These are phyloP conservation scores for Petrocephalus schoutedeni DNA, from an alignment of 2,797 vertebrate species.

Conservation along the genomic window DNA sequence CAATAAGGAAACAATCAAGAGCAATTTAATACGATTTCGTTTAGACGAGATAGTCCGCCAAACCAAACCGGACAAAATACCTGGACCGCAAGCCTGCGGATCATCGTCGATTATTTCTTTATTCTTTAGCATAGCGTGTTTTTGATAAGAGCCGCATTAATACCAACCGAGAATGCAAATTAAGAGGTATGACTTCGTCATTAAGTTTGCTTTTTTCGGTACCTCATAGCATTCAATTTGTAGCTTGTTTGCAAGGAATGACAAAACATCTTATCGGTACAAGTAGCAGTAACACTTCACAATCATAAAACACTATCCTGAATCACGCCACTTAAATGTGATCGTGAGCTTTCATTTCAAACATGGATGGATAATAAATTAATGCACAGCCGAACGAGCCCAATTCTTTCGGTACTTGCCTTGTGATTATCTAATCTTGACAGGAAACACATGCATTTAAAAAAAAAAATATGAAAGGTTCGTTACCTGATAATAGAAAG, in stretches of 20 bases:
- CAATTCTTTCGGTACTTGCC: background rate
- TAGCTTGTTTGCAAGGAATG: background rate
- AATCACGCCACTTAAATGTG: constrained; percentile 1
- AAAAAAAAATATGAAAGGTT: background rate
- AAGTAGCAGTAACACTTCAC: background rate
- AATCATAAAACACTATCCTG: background rate
- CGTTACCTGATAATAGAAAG: constrained; percentile 17
- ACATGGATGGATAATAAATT: background rate
- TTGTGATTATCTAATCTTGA: background rate
- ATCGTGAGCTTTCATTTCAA: background rate
- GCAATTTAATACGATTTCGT: background rate
- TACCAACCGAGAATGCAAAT: background rate
- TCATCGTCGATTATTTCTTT: background rate
- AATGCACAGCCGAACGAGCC: background rate
- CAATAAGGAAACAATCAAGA: background rate
- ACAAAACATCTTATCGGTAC: background rate
- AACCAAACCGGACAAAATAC: background rate
- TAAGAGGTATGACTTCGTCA: background rate
- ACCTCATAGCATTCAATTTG: background rate
- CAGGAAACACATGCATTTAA: background rate
- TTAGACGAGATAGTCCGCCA: background rate
- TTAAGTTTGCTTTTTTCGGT: background rate
- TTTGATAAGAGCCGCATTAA: background rate
- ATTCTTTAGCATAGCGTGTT: background rate
- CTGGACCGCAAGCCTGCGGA: background rate